Base-by-base conservation (phyloP, 1,140 invertebrate genomes). In the Agrilus planipennis region DNA sequence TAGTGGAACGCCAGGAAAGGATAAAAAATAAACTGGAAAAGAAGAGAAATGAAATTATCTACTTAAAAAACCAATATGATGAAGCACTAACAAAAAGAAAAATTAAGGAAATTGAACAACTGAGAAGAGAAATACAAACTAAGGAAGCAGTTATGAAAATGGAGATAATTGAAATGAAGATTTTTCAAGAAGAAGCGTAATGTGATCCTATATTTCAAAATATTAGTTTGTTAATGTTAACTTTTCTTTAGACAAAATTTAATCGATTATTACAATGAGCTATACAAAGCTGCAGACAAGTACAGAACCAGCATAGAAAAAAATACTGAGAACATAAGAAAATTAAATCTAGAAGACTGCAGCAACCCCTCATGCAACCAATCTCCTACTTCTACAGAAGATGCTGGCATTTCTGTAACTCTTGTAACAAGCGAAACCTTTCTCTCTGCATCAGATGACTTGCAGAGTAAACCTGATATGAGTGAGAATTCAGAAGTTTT, bases 151-250 rank as follows among this genome's bases (percentile, higher is more conserved):
- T 51, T 34, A 27, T 56, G 15, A 34, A 38, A 27, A 51, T 52
- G 7, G 49, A 58, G 39, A 40, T 46, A 22, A 43, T 47, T 34
- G 41, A 52, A 21, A 40, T 55, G 31, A 46, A 53, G 35, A 28
- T 60, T 19, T 45, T 60, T 14, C 25, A 52, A 11, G 46, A 55
- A 41, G 56, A 60, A 49, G 47, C 56, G 57, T 60, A 53, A 52
- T 30, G 40, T 58, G 35, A 53, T 56, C 2, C 45, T 51, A 18
- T 58, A 54, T 46, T 58, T 55, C 35, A 28, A 45, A 7, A 31
- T 54, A 19, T 31, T 58, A 28, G 28, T 30, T 4, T 6, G n/a
- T 30, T 6, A 4, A 30, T 30, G 28, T 30, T 30, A n/a, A 11
- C 20, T 20, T 16, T 27, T 41, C 53, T 56, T 39, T 21, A 58